A percentile compares a stretch with the other conserved stretches of the same genome.
phyloP scores from a whole-genome alignment of 2,888 invertebrate species.

The Ichneumon xanthorius region DNA sequence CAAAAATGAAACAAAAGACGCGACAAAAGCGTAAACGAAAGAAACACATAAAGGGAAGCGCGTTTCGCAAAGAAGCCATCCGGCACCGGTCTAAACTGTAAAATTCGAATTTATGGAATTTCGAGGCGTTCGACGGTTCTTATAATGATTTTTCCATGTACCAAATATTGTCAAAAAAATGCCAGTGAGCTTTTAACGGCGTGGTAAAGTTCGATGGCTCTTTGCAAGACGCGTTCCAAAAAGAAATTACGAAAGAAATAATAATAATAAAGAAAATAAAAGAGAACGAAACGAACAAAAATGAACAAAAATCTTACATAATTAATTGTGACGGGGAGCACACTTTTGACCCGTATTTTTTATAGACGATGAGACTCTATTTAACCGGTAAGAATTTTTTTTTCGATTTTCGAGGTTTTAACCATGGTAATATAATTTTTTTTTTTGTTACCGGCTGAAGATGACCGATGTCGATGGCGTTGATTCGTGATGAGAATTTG shows the following conservation, averaged over 20 bases:
- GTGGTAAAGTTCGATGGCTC: conserved; percentile 13
- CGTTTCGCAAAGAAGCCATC: conserved; percentile 40
- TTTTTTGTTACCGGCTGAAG: conserved; percentile 46
- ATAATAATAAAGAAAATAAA: conserved; percentile 42
- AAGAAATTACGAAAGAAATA: conserved; percentile 45
- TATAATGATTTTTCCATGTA: conserved; percentile 8
- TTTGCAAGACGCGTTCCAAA: conserved; percentile 37
- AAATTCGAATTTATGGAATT: conserved; percentile 49
- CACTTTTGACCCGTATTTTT: conserved; percentile 6
- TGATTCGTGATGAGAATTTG: neutral
- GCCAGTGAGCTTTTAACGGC: neutral
- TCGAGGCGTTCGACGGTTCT: conserved; percentile 26
- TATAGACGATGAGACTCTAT: conserved; percentile 48
- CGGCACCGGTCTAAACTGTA: conserved; percentile 24
- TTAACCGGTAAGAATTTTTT: neutral
- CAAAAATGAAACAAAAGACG: conserved; percentile 68
- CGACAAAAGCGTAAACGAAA: conserved; percentile 51
- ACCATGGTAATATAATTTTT: conserved; percentile 27
- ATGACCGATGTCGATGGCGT: conserved; percentile 35
- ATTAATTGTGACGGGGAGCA: conserved; percentile 40
- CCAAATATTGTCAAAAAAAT: neutral
- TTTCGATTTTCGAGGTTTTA: neutral
- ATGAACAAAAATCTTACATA: conserved; percentile 36
- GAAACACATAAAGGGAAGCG: conserved; percentile 37
- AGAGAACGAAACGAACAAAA: conserved; percentile 46